Evolutionary conservation across 2,113 vertebrate genomes (phyloP), one percentile per base, ranked within the genome.

Genomic region (Clarias magur): DNA sequence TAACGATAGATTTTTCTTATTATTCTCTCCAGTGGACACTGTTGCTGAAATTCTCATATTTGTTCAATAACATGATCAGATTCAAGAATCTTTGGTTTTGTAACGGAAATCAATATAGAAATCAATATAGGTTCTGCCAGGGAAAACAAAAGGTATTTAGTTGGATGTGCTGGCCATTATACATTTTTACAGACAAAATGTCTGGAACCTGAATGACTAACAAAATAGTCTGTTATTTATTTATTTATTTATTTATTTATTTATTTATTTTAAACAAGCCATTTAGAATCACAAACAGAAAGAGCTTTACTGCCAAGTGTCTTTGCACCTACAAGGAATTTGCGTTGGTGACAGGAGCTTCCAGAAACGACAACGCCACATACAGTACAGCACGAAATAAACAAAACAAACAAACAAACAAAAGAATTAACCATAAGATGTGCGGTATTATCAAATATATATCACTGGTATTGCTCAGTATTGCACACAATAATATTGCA

Each of bases 1-100:
- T 68, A 75, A 57, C 4, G 67, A 75, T 56, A 76, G 23, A 19
- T 65, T 68, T 75, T 88, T 82, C 25, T 53, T 53, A 48, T 75
- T 80, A 17, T 82, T 21, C 17, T 59, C 25, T 62, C 70, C 53
- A 59, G 12, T 38, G 48, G 42, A 19, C 65, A 30, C 48, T 82
- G 34, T 85, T 27, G n/a, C 38, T n/a, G n/a, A 54, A 80, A 80
- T 56, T 62, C 59, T 82, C 59, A 34, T 62, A 38, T 67, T 68
- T 63, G 76, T 54, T 19, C 57, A 86, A 38, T 54, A 57, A 68
- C 27, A 56, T 27, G 13, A 86, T 86, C 57, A 17, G 62, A 3
- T 68, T 68, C 56, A 34, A 9, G 30, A 57, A 53, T 11, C 48
- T 57, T 68, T 42, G 57, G 27, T 85, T 76, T 80, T 80, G 16